These are phyloP conservation scores for Larimichthys polyactis DNA, from an alignment of 2,113 vertebrate species.

Conservation along the genomic window DNA sequence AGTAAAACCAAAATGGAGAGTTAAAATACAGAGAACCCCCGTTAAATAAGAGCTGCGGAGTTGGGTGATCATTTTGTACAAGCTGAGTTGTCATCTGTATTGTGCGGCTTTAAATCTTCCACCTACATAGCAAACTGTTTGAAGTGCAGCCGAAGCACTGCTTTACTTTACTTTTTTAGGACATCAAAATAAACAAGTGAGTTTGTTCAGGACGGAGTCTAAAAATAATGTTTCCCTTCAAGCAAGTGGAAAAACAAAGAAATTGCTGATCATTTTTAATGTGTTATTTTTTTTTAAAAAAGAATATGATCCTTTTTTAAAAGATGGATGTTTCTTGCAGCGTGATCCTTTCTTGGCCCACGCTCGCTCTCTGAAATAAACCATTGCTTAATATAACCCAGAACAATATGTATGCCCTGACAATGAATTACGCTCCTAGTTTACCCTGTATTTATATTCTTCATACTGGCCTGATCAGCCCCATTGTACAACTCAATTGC, in stretches of 20 bases:
- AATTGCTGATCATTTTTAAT: slow-evolving; percentile 6
- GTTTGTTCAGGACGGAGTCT: slow-evolving; percentile 2
- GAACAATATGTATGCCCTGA: slow-evolving; percentile 57
- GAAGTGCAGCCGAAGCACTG: slow-evolving; percentile 13
- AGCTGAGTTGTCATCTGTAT: slow-evolving; percentile 8
- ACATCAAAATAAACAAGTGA: slow-evolving; percentile 2
- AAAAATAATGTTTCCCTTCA: slow-evolving; percentile 19
- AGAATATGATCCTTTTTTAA: neutral
- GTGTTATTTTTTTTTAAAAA: neutral
- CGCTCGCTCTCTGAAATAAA: slow-evolving; percentile 49
- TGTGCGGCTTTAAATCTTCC: slow-evolving; percentile 20
- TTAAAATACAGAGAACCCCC: neutral
- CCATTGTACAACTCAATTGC: slow-evolving; percentile 63
- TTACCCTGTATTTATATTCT: slow-evolving; percentile 53
- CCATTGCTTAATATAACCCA: slow-evolving; percentile 48
- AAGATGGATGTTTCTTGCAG: slow-evolving; percentile 37
- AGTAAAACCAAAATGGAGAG: neutral
- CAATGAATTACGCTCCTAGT: slow-evolving; percentile 60
- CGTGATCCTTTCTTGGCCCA: slow-evolving; percentile 38
- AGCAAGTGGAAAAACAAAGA: neutral
- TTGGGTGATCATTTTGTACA: neutral
- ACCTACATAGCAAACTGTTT: neutral
- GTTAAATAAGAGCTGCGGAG: neutral
- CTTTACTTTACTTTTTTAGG: slow-evolving; percentile 14
- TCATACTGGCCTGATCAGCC: slow-evolving; percentile 49